Evolutionary conservation across 2,113 vertebrate genomes (phyloP).

Genomic region (Equus przewalskii): DNA sequence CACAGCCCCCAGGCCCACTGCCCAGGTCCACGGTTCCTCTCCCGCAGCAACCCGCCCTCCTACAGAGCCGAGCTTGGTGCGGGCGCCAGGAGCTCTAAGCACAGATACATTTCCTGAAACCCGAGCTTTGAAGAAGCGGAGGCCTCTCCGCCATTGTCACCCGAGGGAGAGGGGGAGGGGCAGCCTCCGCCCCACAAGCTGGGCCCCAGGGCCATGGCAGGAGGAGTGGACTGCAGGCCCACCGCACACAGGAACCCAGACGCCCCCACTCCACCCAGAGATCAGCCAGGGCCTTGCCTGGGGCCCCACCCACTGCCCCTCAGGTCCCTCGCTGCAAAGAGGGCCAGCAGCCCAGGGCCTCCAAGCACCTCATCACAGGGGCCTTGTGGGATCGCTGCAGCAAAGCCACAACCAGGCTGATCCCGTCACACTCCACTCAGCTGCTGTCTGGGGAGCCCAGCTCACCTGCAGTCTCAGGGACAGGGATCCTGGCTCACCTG

Average conservation of each 20-base stretch:
- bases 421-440: accelerated
- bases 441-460: too few species aligned
- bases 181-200: too few species aligned
- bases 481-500: too few species aligned
- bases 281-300: neutral
- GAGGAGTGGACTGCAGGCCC: neutral
- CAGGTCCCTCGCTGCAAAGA: neutral
- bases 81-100: neutral
- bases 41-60: neutral
- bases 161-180: accelerated
- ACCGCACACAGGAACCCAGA: neutral
- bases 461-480: too few species aligned
- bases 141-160: slow-evolving; percentile 35
- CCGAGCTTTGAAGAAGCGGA: neutral
- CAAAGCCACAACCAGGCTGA: neutral
- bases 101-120: slow-evolving; percentile 75
- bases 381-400: accelerated
- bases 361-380: accelerated
- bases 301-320: accelerated
- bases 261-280: neutral
- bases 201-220: neutral
- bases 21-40: accelerated
- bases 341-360: neutral
- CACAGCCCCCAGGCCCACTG: too few species aligned
- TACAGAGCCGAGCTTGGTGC: neutral